Percentiles rank a stretch among this genome's conserved stretches.
Evolutionary conservation across 2,888 invertebrate species (phyloP).

Genomic region (Pseudeuparius sepicola): DNA sequence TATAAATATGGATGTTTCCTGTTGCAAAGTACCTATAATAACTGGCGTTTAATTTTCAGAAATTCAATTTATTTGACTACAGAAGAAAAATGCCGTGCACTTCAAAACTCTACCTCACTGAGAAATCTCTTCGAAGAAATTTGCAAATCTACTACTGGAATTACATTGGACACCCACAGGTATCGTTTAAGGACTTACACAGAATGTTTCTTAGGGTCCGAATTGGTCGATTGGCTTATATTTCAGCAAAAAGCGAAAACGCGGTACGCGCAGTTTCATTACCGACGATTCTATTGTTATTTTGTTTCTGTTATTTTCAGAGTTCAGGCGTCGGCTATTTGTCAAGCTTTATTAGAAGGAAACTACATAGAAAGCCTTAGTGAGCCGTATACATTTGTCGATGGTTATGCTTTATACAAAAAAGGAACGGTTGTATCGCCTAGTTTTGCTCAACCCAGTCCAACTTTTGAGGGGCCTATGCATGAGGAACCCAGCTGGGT

Average conservation of each 20-base stretch:
- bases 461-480: conserved; percentile 34
- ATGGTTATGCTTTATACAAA: conserved; percentile 42
- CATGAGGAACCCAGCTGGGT: conserved; percentile 56
- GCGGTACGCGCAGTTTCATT: conserved; percentile 43
- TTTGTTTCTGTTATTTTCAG: conserved; percentile 35
- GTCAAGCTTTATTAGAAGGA: conserved; percentile 67
- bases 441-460: conserved; percentile 30
- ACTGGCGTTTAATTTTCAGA: conserved; percentile 9
- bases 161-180: conserved; percentile 52
- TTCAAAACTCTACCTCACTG: conserved; percentile 50
- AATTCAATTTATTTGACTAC: conserved; percentile 39
- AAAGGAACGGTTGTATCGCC: conserved; percentile 35
- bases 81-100: conserved; percentile 44
- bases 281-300: neutral
- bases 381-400: conserved; percentile 44
- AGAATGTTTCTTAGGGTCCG: conserved; percentile 68
- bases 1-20: no score
- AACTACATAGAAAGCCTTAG: conserved; percentile 61
- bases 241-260: conserved; percentile 65
- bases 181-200: conserved; percentile 64
- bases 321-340: conserved; percentile 65
- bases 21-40: no score
- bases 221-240: conserved; percentile 76
- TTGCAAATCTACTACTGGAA: conserved; percentile 40
- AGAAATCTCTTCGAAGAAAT: conserved; percentile 54